Evolutionary conservation across 1,140 invertebrate species (phyloP).

Genomic region (Helicoverpa zea): DNA sequence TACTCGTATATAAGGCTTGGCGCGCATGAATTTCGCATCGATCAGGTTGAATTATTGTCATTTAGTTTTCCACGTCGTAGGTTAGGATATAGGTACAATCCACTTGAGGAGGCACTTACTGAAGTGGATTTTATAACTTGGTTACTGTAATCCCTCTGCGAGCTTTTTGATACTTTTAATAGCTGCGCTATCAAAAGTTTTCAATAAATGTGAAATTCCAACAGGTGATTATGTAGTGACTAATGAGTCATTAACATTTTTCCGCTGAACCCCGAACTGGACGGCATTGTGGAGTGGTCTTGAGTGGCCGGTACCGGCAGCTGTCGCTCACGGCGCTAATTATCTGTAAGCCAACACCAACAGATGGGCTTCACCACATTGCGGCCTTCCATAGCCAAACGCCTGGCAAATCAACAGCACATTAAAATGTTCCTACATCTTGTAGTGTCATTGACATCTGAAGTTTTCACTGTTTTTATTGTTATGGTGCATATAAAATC

Average conservation of each 20-base stretch:
- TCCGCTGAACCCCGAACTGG: conserved; percentile 22
- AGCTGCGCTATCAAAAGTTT: neutral
- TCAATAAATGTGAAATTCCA: too few relatives aligned
- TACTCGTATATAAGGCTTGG: conserved; percentile 2
- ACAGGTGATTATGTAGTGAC: neutral
- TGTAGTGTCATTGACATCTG: conserved; percentile 51
- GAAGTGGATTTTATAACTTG: neutral
- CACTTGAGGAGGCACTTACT: too few relatives aligned
- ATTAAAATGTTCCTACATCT: conserved; percentile 46
- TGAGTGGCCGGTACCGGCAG: conserved; percentile 58
- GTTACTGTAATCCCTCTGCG: neutral
- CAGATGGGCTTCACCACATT: conserved; percentile 66
- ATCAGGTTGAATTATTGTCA: conserved; percentile 1
- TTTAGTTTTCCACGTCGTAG: neutral
- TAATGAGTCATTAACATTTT: conserved; percentile 35
- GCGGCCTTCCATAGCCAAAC: conserved; percentile 55
- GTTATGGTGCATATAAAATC: conserved; percentile 23
- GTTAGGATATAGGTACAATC: neutral
- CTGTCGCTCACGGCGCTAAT: conserved; percentile 74
- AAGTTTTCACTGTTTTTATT: conserved; percentile 21
- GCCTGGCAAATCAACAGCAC: conserved; percentile 47
- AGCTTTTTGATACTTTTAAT: neutral
- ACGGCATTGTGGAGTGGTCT: conserved; percentile 59
- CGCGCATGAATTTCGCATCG: neutral
- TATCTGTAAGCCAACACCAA: conserved; percentile 70